These are phyloP conservation scores for Xanthorhoe spadicearia DNA, from an alignment of 2,888 invertebrate species.

Conservation along the genomic window DNA sequence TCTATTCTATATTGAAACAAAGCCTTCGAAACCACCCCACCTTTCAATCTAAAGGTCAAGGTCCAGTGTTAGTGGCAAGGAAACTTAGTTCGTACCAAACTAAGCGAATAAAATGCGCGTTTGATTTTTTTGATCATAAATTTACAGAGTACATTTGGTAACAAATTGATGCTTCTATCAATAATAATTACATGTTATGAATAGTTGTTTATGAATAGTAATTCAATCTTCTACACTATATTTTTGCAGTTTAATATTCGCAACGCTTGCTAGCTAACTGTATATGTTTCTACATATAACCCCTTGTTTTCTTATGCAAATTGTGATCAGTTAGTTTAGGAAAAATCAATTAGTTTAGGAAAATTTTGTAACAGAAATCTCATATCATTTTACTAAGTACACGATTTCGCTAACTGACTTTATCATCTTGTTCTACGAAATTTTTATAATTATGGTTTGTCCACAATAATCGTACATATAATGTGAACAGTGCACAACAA, in stretches of 20 bases:
- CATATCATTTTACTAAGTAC: conserved; percentile 2
- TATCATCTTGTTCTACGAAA: background rate
- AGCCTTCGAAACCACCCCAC: conserved; percentile 8
- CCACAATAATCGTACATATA: background rate
- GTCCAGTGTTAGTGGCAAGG: conserved; percentile 5
- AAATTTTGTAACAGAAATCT: background rate
- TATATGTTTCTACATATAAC: background rate
- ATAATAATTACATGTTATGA: too few species aligned
- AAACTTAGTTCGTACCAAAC: background rate
- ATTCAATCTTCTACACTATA: background rate
- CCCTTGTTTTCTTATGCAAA: conserved; percentile 18
- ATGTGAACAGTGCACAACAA: background rate
- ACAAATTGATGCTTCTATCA: too few species aligned
- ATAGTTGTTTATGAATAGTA: background rate
- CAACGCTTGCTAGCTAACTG: background rate
- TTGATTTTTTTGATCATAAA: too few species aligned
- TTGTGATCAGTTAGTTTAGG: background rate
- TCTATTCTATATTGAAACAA: background rate
- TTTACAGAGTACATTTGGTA: too few species aligned
- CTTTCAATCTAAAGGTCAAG: conserved; percentile 17
- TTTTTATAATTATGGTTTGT: background rate
- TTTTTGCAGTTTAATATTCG: background rate
- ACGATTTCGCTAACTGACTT: background rate
- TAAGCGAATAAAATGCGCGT: background rate
- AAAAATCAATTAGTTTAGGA: too few species aligned